A percentile compares a stretch with the other conserved stretches of the same genome.
These are phyloP conservation scores for Cladopsammia gracilis DNA, from an alignment of 64 coral and sea anemone species.

Conservation along the genomic window DNA sequence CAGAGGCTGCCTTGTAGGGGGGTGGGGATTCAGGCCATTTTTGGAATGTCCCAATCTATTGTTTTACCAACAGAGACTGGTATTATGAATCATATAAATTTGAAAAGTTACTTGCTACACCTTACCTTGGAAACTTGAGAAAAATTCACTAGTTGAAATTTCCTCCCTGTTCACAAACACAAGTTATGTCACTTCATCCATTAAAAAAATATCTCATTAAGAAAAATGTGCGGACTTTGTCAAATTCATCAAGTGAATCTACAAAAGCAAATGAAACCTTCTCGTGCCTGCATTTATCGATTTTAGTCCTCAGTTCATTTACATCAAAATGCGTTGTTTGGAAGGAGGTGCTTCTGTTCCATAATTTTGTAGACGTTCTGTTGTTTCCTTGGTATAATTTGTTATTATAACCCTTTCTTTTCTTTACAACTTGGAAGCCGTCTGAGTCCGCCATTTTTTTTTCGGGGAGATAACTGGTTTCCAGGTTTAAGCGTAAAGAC, in stretches of 20 bases:
- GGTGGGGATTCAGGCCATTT: too few species aligned
- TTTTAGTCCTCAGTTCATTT: conserved; percentile 29
- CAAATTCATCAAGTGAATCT: background rate
- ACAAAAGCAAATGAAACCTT: background rate
- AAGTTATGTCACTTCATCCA: background rate
- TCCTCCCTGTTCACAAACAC: conserved; percentile 38
- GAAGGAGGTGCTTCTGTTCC: background rate
- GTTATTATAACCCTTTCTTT: conserved; percentile 23
- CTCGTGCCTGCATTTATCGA: conserved; percentile 38
- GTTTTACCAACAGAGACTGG: too few species aligned
- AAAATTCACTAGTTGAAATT: conserved; percentile 66
- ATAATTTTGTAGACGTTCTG: background rate
- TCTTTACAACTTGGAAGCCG: conserved; percentile 51
- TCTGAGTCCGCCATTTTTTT: conserved; percentile 64
- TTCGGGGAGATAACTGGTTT: background rate
- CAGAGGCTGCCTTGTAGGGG: too few species aligned
- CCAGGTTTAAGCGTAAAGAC: background rate
- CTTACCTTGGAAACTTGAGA: conserved; percentile 64
- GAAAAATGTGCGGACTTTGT: background rate
- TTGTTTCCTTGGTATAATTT: background rate
- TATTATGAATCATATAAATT: background rate
- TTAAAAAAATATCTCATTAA: background rate
- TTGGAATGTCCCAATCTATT: too few species aligned
- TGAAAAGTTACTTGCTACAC: too few species aligned
- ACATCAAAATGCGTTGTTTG: background rate